A percentile compares a stretch with the other conserved stretches of the same genome.
These are phyloP conservation scores for Poeciliopsis retropinna DNA, from an alignment of 2,113 vertebrate genomes.

Conservation along the genomic window DNA sequence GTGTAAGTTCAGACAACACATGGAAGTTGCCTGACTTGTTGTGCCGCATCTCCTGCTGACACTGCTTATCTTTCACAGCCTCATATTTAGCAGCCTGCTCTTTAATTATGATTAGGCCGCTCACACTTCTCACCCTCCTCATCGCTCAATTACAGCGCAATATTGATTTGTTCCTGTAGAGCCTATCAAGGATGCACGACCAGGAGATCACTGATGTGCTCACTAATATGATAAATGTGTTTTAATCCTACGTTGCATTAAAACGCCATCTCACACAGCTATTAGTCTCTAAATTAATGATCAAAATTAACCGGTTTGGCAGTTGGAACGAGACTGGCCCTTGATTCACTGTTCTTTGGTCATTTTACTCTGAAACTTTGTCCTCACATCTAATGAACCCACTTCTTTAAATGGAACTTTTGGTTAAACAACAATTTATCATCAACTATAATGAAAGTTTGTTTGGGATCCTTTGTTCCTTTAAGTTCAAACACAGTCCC, in stretches of 20 bases:
- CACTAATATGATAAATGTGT: constrained; percentile 85
- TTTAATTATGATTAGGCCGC: constrained; percentile 85
- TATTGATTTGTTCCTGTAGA: constrained; percentile 84
- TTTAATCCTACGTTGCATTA: constrained; percentile 82
- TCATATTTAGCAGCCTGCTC: constrained; percentile 69
- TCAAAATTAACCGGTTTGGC: constrained; percentile 78
- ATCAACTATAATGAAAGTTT: constrained; percentile 50
- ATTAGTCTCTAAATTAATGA: constrained; percentile 82
- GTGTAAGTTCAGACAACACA: constrained; percentile 65
- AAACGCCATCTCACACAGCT: constrained; percentile 77
- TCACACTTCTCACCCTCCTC: constrained; percentile 80
- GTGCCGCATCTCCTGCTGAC: constrained; percentile 44
- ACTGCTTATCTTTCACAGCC: constrained; percentile 68
- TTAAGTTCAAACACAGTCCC: constrained; percentile 49
- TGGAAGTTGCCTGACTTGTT: constrained; percentile 42
- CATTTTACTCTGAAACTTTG: constrained; percentile 69
- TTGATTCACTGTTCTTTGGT: constrained; percentile 65
- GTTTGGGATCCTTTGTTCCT: constrained; percentile 53
- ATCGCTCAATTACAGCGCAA: constrained; percentile 84
- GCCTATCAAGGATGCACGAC: constrained; percentile 82
- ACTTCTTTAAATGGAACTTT: constrained; percentile 66
- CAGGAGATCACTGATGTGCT: constrained; percentile 81
- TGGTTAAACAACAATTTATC: constrained; percentile 69
- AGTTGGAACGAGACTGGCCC: constrained; percentile 68
- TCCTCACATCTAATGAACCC: constrained; percentile 60